Evolutionary conservation across 2,888 invertebrate genomes (phyloP).

Genomic region (Mongoloraphidia duomilia): DNA sequence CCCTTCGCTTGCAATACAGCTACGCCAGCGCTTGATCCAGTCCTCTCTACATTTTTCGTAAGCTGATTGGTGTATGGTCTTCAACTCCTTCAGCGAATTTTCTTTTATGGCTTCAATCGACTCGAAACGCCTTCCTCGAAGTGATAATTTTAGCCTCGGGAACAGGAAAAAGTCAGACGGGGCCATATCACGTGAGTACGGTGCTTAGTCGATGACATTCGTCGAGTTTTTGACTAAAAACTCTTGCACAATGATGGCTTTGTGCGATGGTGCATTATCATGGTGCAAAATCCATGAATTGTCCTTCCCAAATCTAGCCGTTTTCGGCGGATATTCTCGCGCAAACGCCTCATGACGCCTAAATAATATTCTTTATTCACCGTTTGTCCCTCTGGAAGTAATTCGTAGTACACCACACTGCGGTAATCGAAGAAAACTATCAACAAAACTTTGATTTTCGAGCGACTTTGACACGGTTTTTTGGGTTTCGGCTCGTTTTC

Average conservation of each 20-base stretch:
- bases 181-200: slow-evolving; percentile 9
- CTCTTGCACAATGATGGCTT: slow-evolving; percentile 11
- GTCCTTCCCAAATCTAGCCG: slow-evolving; percentile 9
- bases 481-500: slow-evolving; percentile 4
- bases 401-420: slow-evolving; percentile 3
- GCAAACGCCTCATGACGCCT: slow-evolving; percentile 13
- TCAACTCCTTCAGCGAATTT: slow-evolving; percentile 1
- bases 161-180: slow-evolving; percentile 13
- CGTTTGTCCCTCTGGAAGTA: slow-evolving; percentile 4
- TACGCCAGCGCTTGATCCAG: too few relatives aligned
- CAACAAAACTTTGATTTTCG: slow-evolving; percentile 10
- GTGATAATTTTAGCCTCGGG: too few relatives aligned
- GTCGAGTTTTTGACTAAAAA: slow-evolving; percentile 15
- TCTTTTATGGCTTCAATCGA: slow-evolving; percentile 11
- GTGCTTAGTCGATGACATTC: slow-evolving; percentile 7
- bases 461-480: slow-evolving; percentile 4
- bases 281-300: slow-evolving; percentile 14
- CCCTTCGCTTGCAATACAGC: too few relatives aligned
- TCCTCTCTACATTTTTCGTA: slow-evolving; percentile 12
- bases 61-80: background rate
- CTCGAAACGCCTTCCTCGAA: slow-evolving; percentile 5
- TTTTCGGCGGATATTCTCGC: slow-evolving; percentile 14
- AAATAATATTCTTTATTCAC: slow-evolving; percentile 13
- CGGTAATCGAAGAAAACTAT: background rate
- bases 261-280: slow-evolving; percentile 14